phyloP scores from a whole-genome alignment of 2,113 vertebrate species.

The Planiliza haematocheilus region DNA sequence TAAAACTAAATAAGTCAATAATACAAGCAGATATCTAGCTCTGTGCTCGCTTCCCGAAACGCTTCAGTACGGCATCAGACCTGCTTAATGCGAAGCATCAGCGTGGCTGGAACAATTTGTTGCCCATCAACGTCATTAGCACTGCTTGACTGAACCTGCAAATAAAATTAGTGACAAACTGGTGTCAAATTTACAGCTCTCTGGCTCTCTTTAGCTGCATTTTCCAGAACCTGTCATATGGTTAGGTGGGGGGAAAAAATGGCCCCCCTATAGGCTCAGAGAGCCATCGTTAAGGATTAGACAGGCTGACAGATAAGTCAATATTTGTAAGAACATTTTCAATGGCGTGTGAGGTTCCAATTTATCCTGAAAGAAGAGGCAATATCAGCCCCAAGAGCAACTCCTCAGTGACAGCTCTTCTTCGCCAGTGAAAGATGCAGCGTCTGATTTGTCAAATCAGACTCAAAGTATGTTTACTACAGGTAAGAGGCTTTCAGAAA shows the following conservation, averaged over 20 bases:
- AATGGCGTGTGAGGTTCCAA: conserved; percentile 10
- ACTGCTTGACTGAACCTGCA: conserved; percentile 18
- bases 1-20: too few species aligned
- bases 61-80: background rate
- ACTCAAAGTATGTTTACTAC: conserved; percentile 3
- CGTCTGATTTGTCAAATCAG: conserved; percentile 15
- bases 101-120: background rate
- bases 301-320: conserved; percentile 61
- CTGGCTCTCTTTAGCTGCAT: conserved; percentile 20
- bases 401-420: conserved; percentile 30
- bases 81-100: background rate
- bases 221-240: conserved; percentile 13
- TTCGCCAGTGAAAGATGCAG: conserved; percentile 34
- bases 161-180: conserved; percentile 15
- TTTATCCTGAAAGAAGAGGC: conserved; percentile 41
- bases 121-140: conserved; percentile 6
- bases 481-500: background rate
- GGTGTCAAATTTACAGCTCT: conserved; percentile 10
- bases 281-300: conserved; percentile 61
- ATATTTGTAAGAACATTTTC: conserved; percentile 61
- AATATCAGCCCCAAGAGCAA: conserved; percentile 23
- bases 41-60: background rate
- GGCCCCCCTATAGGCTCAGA: conserved; percentile 29
- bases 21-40: background rate
- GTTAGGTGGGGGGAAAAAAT: conserved; percentile 6